These are phyloP conservation scores for Danionella dracula DNA, from an alignment of 2,797 vertebrate species.

Conservation along the genomic window DNA sequence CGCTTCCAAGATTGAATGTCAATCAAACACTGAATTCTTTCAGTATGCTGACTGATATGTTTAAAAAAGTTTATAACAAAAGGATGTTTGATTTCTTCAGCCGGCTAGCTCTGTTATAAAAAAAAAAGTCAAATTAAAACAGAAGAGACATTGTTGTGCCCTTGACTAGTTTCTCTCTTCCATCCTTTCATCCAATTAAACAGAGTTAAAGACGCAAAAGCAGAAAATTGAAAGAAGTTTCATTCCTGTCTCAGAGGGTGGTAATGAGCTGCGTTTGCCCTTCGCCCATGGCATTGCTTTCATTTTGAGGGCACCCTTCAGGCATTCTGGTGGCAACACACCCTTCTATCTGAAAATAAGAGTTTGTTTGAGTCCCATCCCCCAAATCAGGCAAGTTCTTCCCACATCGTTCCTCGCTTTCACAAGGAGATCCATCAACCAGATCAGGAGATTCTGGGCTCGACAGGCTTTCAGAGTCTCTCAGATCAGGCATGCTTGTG, in stretches of 20 bases:
- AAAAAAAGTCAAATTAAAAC: constrained; percentile 25
- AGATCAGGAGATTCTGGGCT: constrained; percentile 81
- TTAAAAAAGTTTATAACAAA: too few species aligned
- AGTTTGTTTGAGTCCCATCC: constrained; percentile 81
- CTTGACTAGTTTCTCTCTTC: constrained; percentile 4
- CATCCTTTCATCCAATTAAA: constrained; percentile 31
- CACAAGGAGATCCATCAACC: constrained; percentile 75
- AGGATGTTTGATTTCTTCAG: too few species aligned
- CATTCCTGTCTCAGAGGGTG: constrained; percentile 79
- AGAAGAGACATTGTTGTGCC: constrained; percentile 45
- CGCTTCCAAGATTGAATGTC: too few species aligned
- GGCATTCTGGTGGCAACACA: constrained; percentile 83
- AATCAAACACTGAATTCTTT: too few species aligned
- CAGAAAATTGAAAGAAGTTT: not conserved
- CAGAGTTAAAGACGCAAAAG: constrained; percentile 47
- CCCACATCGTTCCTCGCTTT: constrained; percentile 87
- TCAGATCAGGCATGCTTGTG: constrained; percentile 98
- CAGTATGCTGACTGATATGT: too few species aligned
- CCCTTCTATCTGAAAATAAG: constrained; percentile 95
- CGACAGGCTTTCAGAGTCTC: constrained; percentile 86
- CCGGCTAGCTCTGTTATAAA: not conserved
- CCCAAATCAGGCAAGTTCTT: constrained; percentile 97
- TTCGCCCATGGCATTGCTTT: constrained; percentile 64
- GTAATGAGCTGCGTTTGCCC: constrained; percentile 99
- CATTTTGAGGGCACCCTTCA: not conserved